Evolutionary conservation across 2,113 vertebrate genomes (phyloP).

Genomic region (Spilogale gracilis): DNA sequence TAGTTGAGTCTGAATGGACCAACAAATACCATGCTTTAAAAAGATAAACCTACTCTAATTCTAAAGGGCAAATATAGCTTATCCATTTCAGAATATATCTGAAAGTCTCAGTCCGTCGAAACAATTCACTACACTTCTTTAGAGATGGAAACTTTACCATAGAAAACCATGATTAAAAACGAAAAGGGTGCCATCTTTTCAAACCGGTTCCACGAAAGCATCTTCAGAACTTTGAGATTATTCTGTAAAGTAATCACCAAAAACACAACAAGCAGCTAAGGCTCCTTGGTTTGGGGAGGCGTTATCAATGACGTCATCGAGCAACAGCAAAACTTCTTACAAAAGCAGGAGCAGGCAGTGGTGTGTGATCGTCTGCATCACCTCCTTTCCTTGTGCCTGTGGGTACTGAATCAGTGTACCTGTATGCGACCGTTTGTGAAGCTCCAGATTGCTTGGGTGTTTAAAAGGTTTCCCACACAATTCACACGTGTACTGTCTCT

Average conservation of each 20-base stretch:
- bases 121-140: not conserved
- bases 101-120: not conserved
- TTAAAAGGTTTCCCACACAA: constrained; percentile 97
- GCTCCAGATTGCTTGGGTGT: constrained; percentile 98
- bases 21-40: not conserved
- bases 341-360: not conserved
- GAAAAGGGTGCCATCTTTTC: not conserved
- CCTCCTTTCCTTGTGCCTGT: not conserved
- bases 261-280: not conserved
- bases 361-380: not conserved
- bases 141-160: not conserved
- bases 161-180: not conserved
- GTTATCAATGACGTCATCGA: not conserved
- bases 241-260: not conserved
- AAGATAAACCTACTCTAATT: not conserved
- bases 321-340: not conserved
- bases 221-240: not conserved
- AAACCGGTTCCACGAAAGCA: not conserved
- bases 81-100: not conserved
- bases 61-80: not conserved
- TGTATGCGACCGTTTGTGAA: constrained; percentile 97
- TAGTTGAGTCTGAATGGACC: not conserved
- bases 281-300: too few species aligned
- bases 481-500: constrained; percentile 94
- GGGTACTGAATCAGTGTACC: constrained; percentile 88